Evolutionary conservation across 2,113 vertebrate genomes (phyloP), one percentile per base, ranked within the genome.

Genomic region (Callospermophilus lateralis): DNA sequence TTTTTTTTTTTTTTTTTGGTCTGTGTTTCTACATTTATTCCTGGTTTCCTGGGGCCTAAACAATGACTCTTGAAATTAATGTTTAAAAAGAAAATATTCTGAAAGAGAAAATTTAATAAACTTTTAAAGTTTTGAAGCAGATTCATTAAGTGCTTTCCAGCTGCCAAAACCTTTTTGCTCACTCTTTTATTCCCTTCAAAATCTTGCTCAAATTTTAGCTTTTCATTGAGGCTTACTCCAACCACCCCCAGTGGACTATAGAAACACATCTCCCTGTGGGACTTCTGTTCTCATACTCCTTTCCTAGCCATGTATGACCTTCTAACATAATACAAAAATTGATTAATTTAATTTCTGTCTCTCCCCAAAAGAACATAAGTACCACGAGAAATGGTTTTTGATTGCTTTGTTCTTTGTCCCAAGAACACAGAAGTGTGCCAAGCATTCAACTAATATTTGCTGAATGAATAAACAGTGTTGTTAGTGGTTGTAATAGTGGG

Each of bases 51-150:
- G 48, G 39, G 39, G 22, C 20, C 48, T 80, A 34, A 67, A 67
- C 89, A 89, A 4, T 92, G 39, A 85, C n/a, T 78, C 42, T 67
- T 39, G 48, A 81, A 78, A 72, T 6, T 24, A 89, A n/a, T 68
- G 84, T 84, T 77, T 63, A 20, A 81, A 86, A 63, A 80, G 32
- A 85, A 88, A 92, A 68, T 55, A 76, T n/a, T 70, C 55, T 68
- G n/a, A 79, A 85, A 68, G 22, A 70, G 61, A 80, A 86, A 86
- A 70, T 28, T 45, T 37, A 39, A 61, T 26, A 7, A 28, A 30
- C 30, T 48, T 51, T 83, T 90, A 34, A 53, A 81, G 20, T 73
- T 72, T 4, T 78, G 83, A 93, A 26, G 63, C 3, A 4, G 19
- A 19, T 79, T 73, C 22, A 61, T 84, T 12, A 39, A 13, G 28